These are phyloP conservation scores for Polia nebulosa DNA, from an alignment of 2,888 invertebrate species.

Conservation along the genomic window DNA sequence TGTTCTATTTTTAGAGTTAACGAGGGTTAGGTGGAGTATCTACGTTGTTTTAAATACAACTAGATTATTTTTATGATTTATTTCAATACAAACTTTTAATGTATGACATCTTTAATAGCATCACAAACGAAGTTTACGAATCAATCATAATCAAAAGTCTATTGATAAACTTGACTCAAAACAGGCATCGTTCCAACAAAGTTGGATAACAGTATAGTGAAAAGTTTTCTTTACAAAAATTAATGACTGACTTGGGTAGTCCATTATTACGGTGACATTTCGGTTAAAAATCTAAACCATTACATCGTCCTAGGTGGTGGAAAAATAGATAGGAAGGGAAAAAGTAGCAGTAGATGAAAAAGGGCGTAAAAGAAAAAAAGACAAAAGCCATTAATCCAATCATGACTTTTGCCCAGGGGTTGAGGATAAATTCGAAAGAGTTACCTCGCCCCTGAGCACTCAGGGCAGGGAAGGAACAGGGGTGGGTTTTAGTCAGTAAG, in stretches of 20 bases:
- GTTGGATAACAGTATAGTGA: constrained; percentile 28
- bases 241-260: not conserved
- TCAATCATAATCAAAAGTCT: constrained; percentile 51
- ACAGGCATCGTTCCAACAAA: constrained; percentile 49
- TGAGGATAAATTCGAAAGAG: too few species aligned
- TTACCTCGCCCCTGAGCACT: too few species aligned
- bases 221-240: constrained; percentile 36
- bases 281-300: not conserved
- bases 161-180: constrained; percentile 38
- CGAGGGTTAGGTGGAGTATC: not conserved
- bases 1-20: constrained; percentile 2
- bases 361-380: too few species aligned
- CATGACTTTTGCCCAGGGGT: too few species aligned
- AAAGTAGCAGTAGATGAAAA: not conserved
- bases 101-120: not conserved
- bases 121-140: constrained; percentile 8
- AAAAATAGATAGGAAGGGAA: not conserved
- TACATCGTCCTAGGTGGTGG: not conserved
- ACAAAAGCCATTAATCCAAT: too few species aligned
- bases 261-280: not conserved
- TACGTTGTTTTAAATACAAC: not conserved
- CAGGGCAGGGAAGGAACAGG: too few species aligned
- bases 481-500: too few species aligned
- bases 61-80: not conserved
- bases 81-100: not conserved